phyloP scores from a whole-genome alignment of 2,888 invertebrate species.

The Pseudococcus jackbeardsleyi region DNA sequence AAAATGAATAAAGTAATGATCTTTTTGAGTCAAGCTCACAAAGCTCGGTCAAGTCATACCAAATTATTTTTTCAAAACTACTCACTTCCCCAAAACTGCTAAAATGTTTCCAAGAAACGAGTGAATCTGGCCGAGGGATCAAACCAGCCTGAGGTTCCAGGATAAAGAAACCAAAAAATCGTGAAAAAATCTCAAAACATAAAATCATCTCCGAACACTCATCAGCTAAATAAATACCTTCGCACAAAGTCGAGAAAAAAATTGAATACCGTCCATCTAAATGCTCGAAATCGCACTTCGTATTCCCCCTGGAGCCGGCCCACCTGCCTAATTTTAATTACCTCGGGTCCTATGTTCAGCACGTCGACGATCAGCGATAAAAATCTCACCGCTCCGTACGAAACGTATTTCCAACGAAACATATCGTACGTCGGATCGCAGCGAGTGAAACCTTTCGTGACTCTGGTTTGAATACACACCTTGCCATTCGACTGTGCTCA shows the following conservation, averaged over 20 bases:
- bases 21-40: no score
- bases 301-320: not conserved
- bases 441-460: constrained; percentile 10
- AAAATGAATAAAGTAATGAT: no score
- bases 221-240: not conserved
- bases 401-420: not conserved
- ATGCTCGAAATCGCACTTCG: not conserved
- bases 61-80: no score
- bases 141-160: not conserved
- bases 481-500: not conserved
- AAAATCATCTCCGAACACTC: not conserved
- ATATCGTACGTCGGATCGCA: not conserved
- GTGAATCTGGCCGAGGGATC: not conserved
- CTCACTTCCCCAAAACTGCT: not conserved
- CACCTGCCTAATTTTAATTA: not conserved
- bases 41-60: no score
- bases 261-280: not conserved
- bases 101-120: not conserved
- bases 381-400: not conserved
- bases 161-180: not conserved
- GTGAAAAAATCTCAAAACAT: not conserved
- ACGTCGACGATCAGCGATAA: not conserved
- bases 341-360: not conserved
- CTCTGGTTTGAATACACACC: not conserved
- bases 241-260: not conserved